A percentile compares a stretch with the other conserved stretches of the same genome.
phyloP scores from a whole-genome alignment of 92 coral and sea anemone genomes.

The Phenganax stokvisi region DNA sequence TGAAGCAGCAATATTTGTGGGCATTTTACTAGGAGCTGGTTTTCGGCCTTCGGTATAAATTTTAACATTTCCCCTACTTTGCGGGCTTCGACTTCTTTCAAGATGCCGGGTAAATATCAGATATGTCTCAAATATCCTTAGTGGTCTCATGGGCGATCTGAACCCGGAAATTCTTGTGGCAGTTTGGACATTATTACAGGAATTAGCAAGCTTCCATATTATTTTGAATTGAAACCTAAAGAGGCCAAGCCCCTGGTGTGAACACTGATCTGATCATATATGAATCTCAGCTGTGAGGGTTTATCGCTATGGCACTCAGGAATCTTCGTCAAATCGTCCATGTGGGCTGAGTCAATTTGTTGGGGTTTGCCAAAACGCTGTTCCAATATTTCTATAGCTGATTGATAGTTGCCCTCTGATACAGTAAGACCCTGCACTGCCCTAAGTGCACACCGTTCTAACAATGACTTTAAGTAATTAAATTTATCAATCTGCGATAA shows the following conservation, averaged over 20 bases:
- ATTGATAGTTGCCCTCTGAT: slow-evolving; percentile 5
- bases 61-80: slow-evolving; percentile 7
- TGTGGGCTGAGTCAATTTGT: slow-evolving; percentile 21
- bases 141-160: background rate
- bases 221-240: slow-evolving; percentile 1
- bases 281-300: slow-evolving; percentile 7
- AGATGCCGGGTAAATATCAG: background rate
- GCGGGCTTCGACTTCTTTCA: slow-evolving; percentile 24
- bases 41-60: background rate
- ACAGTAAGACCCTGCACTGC: slow-evolving; percentile 5
- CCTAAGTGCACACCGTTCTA: slow-evolving; percentile 8
- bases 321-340: slow-evolving; percentile 20
- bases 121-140: slow-evolving; percentile 19
- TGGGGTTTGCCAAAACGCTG: slow-evolving; percentile 22
- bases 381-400: slow-evolving; percentile 12
- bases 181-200: slow-evolving; percentile 25
- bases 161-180: background rate
- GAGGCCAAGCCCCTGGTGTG: background rate
- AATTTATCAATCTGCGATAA: slow-evolving; percentile 43
- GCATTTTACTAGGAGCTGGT: background rate
- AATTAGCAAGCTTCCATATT: slow-evolving; percentile 30
- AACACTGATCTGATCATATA: slow-evolving; percentile 29
- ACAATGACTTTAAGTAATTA: slow-evolving; percentile 2
- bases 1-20: background rate
- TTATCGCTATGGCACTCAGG: background rate